Evolutionary conservation across 35 echinoderm and acorn worm genomes (phyloP), one percentile per base, ranked within the genome.

Genomic region (Chiridota heheva): DNA sequence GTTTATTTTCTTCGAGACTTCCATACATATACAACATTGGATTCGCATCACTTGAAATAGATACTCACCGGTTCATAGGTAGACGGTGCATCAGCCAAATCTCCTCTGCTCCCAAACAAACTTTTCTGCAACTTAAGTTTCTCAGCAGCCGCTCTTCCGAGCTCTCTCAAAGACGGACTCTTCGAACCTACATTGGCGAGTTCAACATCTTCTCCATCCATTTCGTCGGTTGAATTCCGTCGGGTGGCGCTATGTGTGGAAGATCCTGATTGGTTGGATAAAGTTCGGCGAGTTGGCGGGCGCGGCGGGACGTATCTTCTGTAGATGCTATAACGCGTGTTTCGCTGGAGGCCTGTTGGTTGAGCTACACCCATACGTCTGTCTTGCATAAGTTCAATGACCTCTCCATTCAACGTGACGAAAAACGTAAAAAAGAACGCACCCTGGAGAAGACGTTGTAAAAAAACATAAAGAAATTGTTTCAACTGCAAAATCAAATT

Each of bases 391-490:
- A 87, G 63, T 29, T 87, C 85, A 1, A 83, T 81, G 20, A 98
- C 87, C 67, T 98, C 95, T 2, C 84, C 89, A 48, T 98, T 91
- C 17, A 98, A 57, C 8, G 77, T 64, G 37, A 88, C 91, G 85
- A 98, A 98, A 35, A 98, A 98, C 16, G 90, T 82, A 66, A 98
- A 98, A 63, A 98, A 98, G 70, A 98, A 98, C 36, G 89, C 89
- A 5, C 95, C 95, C 95, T 98, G 44, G 15, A 86, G 47, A 24
- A 31, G 59, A 48, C 44, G n/a, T 65, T 65, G 8, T 8, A 65
- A 10, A 17, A 64, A 66, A 36, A 42, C 34, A 77, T 15, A 20
- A 59, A 30, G 53, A 37, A 20, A 72, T 17, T 1, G 38, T 12
- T 18, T 42, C 33, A 72, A 2, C 38, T 18, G 7, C 12, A 42